Evolutionary conservation across 2,888 invertebrate genomes (phyloP).

Genomic region (Galerucella nymphaeae): DNA sequence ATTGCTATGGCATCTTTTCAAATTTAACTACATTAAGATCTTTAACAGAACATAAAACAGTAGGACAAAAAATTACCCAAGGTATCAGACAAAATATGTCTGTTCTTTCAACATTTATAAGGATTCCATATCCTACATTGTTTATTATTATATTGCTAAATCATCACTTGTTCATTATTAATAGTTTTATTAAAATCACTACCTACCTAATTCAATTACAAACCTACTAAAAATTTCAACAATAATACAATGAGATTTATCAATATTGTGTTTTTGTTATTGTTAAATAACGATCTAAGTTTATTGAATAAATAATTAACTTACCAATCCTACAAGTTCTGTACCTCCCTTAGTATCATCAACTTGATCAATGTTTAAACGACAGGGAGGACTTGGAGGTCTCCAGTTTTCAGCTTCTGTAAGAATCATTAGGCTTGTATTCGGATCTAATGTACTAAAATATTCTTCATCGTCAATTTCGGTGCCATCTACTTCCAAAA

Average conservation of each 20-base stretch:
- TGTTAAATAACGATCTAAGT: not conserved
- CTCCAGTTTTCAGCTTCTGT: slow-evolving; percentile 80
- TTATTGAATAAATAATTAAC: not conserved
- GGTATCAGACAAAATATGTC: too few relatives aligned
- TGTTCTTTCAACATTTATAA: too few relatives aligned
- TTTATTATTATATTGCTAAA: too few relatives aligned
- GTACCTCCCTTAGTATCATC: slow-evolving; percentile 64
- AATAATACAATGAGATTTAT: not conserved
- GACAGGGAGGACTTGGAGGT: slow-evolving; percentile 72
- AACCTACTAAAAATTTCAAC: not conserved
- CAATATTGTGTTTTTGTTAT: not conserved
- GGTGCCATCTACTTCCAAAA: slow-evolving; percentile 92
- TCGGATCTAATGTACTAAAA: slow-evolving; percentile 89
- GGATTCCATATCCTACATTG: too few relatives aligned
- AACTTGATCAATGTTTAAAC: slow-evolving; percentile 65
- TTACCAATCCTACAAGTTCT: slow-evolving; percentile 78
- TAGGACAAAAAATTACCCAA: too few relatives aligned
- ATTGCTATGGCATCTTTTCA: too few relatives aligned
- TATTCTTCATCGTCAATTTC: slow-evolving; percentile 97
- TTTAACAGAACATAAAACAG: too few relatives aligned
- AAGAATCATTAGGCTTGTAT: slow-evolving; percentile 87
- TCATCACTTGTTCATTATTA: too few relatives aligned
- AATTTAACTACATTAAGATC: too few relatives aligned
- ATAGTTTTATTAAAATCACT: too few relatives aligned
- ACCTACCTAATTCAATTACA: not conserved